Conservation (phyloP, 2,113 vertebrate species). For the Tragelaphus buxtoni region DNA sequence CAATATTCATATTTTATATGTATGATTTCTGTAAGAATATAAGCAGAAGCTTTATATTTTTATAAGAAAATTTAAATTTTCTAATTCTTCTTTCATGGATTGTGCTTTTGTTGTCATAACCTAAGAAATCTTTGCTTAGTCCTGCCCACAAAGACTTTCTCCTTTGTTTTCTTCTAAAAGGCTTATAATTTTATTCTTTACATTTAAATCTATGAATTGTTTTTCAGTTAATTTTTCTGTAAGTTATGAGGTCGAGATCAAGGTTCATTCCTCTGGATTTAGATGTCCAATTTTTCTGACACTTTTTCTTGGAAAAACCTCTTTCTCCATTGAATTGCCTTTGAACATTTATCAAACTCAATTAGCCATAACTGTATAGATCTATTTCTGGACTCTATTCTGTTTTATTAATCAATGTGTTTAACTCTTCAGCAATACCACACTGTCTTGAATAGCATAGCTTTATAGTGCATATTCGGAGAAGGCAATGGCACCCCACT, state of each 20-base stretch:
- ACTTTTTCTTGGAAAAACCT: background rate
- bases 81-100: background rate
- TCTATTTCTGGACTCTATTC: background rate
- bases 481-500: too few species aligned
- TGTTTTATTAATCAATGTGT: background rate
- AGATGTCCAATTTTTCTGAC: background rate
- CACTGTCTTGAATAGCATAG: background rate
- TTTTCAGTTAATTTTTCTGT: background rate
- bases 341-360: background rate
- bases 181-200: background rate
- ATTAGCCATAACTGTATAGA: too few species aligned
- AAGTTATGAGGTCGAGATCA: background rate
- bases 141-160: background rate
- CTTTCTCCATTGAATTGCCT: background rate
- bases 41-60: background rate
- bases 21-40: background rate
- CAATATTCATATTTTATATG: background rate
- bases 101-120: background rate
- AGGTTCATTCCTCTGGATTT: background rate
- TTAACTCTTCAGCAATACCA: background rate
- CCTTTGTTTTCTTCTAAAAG: background rate
- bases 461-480: background rate
- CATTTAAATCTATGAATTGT: background rate
- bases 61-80: background rate
- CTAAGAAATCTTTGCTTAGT: background rate